These are phyloP conservation scores for Neostethus bicornis DNA, from an alignment of 2,797 vertebrate species.

Conservation along the genomic window DNA sequence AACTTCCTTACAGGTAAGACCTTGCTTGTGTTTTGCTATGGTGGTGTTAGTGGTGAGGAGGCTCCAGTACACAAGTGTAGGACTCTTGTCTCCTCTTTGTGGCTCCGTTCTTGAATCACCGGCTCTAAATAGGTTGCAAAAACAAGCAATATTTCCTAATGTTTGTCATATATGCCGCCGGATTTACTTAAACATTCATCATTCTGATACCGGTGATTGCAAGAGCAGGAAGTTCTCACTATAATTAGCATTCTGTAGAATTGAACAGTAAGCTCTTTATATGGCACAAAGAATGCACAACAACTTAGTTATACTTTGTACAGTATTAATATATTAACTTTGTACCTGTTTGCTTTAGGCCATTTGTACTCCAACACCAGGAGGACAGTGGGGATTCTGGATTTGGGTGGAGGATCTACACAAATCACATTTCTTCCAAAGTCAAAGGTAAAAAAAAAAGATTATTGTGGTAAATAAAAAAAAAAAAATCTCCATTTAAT, in stretches of 20 bases:
- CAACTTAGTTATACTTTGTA: background rate
- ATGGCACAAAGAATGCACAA: background rate
- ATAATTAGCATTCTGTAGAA: constrained; percentile 8
- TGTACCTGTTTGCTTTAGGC: constrained; percentile 76
- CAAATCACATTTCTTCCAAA: constrained; percentile 97
- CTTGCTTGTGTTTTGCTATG: constrained; percentile 72
- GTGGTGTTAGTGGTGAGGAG: constrained; percentile 68
- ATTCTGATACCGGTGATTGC: constrained; percentile 7
- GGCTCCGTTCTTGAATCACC: constrained; percentile 55
- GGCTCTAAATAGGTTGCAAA: constrained; percentile 50
- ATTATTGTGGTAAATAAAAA: background rate
- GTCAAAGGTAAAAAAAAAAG: constrained; percentile 83
- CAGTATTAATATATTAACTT: constrained; percentile 3
- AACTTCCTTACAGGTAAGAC: constrained; percentile 97
- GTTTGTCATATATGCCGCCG: constrained; percentile 33
- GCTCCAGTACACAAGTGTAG: constrained; percentile 68
- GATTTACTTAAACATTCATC: constrained; percentile 37
- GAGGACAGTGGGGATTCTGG: constrained; percentile 92
- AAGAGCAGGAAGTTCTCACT: constrained; percentile 19
- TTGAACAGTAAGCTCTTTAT: constrained; percentile 5
- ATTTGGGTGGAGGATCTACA: constrained; percentile 96
- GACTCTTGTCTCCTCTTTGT: constrained; percentile 67
- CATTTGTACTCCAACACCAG: constrained; percentile 88
- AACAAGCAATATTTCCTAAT: constrained; percentile 50
- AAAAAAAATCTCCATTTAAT: background rate